Percentiles rank a stretch among this genome's conserved stretches.
These are phyloP conservation scores for Erpornis zantholeuca DNA, from an alignment of 2,113 vertebrate genomes.

Conservation along the genomic window DNA sequence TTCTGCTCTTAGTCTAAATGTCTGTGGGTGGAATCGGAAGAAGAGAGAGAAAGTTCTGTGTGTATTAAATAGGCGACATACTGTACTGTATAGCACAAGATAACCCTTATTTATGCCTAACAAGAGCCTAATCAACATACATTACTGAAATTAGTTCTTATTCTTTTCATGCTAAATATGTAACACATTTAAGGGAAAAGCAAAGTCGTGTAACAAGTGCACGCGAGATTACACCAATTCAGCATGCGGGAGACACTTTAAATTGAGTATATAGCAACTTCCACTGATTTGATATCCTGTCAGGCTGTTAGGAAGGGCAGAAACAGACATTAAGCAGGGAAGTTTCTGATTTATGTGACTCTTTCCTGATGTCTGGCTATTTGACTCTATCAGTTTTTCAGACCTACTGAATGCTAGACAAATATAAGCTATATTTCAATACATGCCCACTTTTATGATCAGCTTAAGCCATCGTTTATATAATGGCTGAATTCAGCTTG, in stretches of 20 bases:
- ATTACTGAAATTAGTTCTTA: conserved; percentile 33
- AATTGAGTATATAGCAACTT: not conserved
- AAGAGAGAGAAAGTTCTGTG: not conserved
- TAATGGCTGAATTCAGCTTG: not conserved
- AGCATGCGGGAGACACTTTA: not conserved
- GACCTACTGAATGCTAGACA: not conserved
- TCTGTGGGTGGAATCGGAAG: not conserved
- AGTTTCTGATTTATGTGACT: not conserved
- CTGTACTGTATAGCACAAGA: not conserved
- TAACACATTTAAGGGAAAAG: not conserved
- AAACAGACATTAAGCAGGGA: not conserved
- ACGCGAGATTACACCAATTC: not conserved
- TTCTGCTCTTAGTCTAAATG: not conserved
- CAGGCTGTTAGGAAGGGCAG: not conserved
- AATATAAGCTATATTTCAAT: not conserved
- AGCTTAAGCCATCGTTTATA: not conserved
- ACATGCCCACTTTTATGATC: not conserved
- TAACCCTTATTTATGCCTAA: conserved; percentile 31
- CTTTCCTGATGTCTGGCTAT: not conserved
- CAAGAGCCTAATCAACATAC: conserved; percentile 49
- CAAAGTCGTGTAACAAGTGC: not conserved
- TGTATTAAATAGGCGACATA: not conserved
- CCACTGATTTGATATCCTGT: not conserved
- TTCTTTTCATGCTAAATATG: conserved; percentile 27
- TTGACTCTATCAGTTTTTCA: not conserved